Evolutionary conservation across 2,888 invertebrate species (phyloP), one percentile per base, ranked within the genome.

Genomic region (Tillus elongatus): DNA sequence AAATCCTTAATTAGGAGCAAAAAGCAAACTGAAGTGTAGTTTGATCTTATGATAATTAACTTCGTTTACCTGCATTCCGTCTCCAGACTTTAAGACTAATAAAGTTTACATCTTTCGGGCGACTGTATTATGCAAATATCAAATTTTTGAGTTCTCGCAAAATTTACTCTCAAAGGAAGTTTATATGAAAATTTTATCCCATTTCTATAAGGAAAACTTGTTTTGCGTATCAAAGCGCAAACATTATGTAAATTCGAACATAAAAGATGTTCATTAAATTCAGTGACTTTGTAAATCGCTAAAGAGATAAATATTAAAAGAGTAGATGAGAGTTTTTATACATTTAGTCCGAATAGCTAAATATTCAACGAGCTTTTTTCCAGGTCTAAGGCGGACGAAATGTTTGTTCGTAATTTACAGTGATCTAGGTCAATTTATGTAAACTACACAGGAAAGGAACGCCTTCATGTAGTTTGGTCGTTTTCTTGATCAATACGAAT

Each of bases 241-340:
- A 53, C 53, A 56, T 58, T 58, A 60, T 60, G 58, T 47, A 59
- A 59, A 60, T 58, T 49, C 47, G 39, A 43, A 54, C 53, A 54
- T 56, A 54, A 56, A 57, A 54, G 54, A 57, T 52, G 51, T 58
- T 59, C 60, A 57, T 61, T 61, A 60, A 58, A 56, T 59, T 53
- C 54, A 47, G 47, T 46, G 53, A 53, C 52, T 54, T 52, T 51
- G 53, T 50, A 47, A 50, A 53, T 50, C 50, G 46, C 50, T 52
- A 46, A 52, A 53, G 47, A 53, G 52, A 56, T 58, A 57, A 55
- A 57, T 56, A 55, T 58, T 56, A 54, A 53, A 54, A 51, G 44
- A 49, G 46, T 42, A 45, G 49, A 54, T 50, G 50, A 44, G 45
- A 46, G 40, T 44, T 41, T 19, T 19, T 19, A 19, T 6, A 8